Conservation (phyloP, 1,140 invertebrate species). For the Propsilocerus akamusi region DNA sequence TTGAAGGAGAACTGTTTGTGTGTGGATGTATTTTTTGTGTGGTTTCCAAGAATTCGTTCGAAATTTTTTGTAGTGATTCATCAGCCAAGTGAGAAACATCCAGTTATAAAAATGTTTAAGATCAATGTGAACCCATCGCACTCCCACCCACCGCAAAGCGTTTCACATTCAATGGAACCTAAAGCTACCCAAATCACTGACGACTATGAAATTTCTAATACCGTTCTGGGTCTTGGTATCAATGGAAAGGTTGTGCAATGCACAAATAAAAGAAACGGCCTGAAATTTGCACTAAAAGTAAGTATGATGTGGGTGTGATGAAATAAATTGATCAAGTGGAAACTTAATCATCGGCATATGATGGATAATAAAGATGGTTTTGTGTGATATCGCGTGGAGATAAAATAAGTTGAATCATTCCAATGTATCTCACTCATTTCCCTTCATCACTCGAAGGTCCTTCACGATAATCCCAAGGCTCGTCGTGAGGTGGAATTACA, state of each 20-base stretch:
- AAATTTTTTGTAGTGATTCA: no score
- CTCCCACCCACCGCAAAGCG: neutral
- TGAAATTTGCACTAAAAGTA: conserved; percentile 81
- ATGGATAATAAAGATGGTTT: no score
- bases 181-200: conserved; percentile 69
- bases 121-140: neutral
- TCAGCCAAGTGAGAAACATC: no score
- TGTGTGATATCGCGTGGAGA: no score
- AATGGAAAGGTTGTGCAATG: conserved; percentile 87
- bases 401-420: no score
- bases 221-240: conserved; percentile 90
- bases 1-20: no score
- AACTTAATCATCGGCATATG: no score
- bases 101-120: conserved; percentile 1
- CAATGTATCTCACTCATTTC: neutral
- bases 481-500: conserved; percentile 90
- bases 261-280: conserved; percentile 39
- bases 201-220: conserved; percentile 88
- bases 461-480: conserved; percentile 82
- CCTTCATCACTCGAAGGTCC: conserved; percentile 44
- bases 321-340: no score
- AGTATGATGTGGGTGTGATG: no score
- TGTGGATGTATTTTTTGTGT: no score
- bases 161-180: conserved; percentile 19
- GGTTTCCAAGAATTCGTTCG: no score